Percentiles rank a stretch among this genome's conserved stretches.
Evolutionary conservation across 2,113 vertebrate species (phyloP).

Genomic region (Rattus norvegicus): GRCr8 NC_086024.1:137095501-137096000

Average conservation of each 20-base stretch:
- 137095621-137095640: accelerated
- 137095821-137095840: not conserved
- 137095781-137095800: too few species aligned
- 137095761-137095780: too few species aligned
- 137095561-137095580: too few species aligned
- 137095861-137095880: too few species aligned
- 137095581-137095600: not conserved
- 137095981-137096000: not conserved
- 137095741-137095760: too few species aligned
- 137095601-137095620: not conserved
- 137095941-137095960: accelerated
- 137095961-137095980: not conserved
- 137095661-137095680: not conserved
- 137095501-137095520: accelerated
- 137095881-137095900: accelerated
- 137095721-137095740: not conserved
- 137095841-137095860: not conserved
- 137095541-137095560: not conserved
- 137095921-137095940: not conserved
- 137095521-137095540: accelerated
- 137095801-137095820: too few species aligned
- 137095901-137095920: accelerated
- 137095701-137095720: accelerated
- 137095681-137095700: accelerated
- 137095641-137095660: accelerated